These are phyloP conservation scores for Thera britannica DNA, from an alignment of 2,888 invertebrate species.

Conservation along the genomic window DNA sequence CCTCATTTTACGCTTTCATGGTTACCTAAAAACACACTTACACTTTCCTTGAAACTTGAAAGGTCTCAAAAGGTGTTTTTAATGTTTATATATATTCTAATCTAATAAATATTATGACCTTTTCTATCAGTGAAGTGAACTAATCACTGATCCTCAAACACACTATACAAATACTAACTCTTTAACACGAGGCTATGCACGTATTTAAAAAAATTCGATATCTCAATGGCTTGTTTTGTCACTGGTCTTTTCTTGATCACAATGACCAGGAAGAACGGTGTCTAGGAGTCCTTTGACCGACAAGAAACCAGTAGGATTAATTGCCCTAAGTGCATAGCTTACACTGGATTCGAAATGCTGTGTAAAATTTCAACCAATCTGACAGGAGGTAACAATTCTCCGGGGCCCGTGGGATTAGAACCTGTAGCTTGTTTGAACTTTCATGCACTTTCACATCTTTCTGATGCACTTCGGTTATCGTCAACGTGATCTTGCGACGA, in stretches of 20 bases:
- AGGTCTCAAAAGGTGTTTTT: too few species aligned
- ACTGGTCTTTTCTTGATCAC: neutral
- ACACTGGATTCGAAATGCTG: constrained; percentile 41
- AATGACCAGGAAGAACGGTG: neutral
- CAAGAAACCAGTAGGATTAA: neutral
- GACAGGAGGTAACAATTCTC: constrained; percentile 60
- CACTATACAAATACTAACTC: constrained; percentile 34
- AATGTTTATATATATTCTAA: too few species aligned
- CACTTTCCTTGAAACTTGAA: too few species aligned
- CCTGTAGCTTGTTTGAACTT: constrained; percentile 71
- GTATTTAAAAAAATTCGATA: neutral
- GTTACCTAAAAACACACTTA: too few species aligned
- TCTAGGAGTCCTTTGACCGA: neutral
- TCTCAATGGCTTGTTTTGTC: neutral
- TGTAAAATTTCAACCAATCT: constrained; percentile 63
- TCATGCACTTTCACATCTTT: constrained; percentile 54
- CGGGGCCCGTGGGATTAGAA: constrained; percentile 40
- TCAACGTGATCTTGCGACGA: constrained; percentile 2
- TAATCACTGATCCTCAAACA: constrained; percentile 24
- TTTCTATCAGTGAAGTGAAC: constrained; percentile 13
- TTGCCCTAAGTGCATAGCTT: constrained; percentile 24
- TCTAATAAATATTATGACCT: neutral
- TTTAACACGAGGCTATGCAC: constrained; percentile 32
- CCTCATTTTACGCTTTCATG: too few species aligned
- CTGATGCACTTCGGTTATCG: constrained; percentile 41